Evolutionary conservation across 2,888 invertebrate genomes (phyloP).

Genomic region (Sclerodermus sp.): DNA sequence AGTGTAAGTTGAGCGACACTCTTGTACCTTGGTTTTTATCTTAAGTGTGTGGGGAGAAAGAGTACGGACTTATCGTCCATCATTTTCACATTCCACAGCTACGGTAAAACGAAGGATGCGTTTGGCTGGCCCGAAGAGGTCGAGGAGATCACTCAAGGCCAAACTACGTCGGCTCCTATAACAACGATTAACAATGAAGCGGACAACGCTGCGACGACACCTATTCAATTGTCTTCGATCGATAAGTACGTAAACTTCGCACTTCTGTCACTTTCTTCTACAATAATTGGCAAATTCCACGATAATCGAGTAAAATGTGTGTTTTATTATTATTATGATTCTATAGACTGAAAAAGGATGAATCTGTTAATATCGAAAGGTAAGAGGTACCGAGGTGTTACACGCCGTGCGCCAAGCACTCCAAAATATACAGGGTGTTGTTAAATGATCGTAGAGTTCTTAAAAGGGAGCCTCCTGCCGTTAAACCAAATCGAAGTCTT

Average conservation of each 20-base stretch:
- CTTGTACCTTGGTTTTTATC: constrained; percentile 2
- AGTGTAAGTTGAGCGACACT: constrained; percentile 59
- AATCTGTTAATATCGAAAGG: constrained; percentile 52
- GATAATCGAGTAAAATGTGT: constrained; percentile 4
- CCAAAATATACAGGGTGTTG: too few species aligned
- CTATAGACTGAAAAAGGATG: constrained; percentile 53
- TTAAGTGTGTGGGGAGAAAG: not conserved
- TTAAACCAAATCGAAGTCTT: too few species aligned
- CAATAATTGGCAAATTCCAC: not conserved
- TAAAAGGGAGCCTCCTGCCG: too few species aligned
- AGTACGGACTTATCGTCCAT: too few species aligned
- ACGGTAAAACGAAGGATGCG: constrained; percentile 92
- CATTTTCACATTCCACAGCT: constrained; percentile 60
- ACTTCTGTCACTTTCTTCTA: not conserved
- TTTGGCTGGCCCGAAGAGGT: constrained; percentile 97
- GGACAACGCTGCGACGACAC: constrained; percentile 52
- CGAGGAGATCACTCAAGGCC: constrained; percentile 69
- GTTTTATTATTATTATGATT: constrained; percentile 44
- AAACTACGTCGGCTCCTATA: constrained; percentile 48
- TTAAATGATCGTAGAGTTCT: too few species aligned
- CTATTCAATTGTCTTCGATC: constrained; percentile 62
- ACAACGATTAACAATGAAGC: constrained; percentile 51
- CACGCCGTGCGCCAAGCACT: too few species aligned
- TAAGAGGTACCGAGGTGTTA: constrained; percentile 36
- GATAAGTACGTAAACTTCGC: constrained; percentile 59